Base-by-base conservation (phyloP, 2,797 vertebrate species). In the Danio choprae region DNA sequence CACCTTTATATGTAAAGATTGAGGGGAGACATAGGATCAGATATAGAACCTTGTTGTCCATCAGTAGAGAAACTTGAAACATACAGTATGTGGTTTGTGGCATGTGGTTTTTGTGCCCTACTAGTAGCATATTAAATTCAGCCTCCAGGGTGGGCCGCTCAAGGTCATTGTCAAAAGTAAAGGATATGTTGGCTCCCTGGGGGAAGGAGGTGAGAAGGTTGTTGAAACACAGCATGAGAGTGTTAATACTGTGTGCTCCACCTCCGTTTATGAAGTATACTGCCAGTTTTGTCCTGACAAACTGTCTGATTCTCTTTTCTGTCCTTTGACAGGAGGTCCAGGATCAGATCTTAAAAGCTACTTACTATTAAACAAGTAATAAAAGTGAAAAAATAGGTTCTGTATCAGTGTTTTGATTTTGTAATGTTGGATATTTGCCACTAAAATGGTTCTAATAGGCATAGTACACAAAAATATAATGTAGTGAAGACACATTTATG, bases 121-220 rank as follows among this genome's bases (percentile, higher is more conserved):
- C 64, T 53, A 78, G 46, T 29, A 22, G 36, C 56, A 62, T 53
- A 60, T 62, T 41, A 2, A n/a, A 62, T 60, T 81, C 36, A 60
- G 44, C 36, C 72, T 68, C 74, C 50, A 78, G 3, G 82, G 82
- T 70, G 79, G 63, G 64, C 77, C 72, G 76, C 18, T 76, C 88
- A 90, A 92, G 89, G 91, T 89, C 87, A 73, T 7, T 81, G 82
- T 88, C 58, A 76, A 68, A 65, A 65, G 74, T 67, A 56, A 75
- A 64, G 77, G 74, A 72, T 48, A 51, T 58, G 69, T 16, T 77
- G 22, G 56, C 38, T 62, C 73, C 55, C 36, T 75, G 5, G 40
- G 67, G 60, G 65, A 72, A 16, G 9, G 51, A 77, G 67, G 53
- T 73, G 62, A 78, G 62, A 56, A 68, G 69, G 68, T 77, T 75